Evolutionary conservation across 2,797 vertebrate genomes (phyloP), one percentile per base, ranked within the genome.

Genomic region (Luscinia megarhynchos): DNA sequence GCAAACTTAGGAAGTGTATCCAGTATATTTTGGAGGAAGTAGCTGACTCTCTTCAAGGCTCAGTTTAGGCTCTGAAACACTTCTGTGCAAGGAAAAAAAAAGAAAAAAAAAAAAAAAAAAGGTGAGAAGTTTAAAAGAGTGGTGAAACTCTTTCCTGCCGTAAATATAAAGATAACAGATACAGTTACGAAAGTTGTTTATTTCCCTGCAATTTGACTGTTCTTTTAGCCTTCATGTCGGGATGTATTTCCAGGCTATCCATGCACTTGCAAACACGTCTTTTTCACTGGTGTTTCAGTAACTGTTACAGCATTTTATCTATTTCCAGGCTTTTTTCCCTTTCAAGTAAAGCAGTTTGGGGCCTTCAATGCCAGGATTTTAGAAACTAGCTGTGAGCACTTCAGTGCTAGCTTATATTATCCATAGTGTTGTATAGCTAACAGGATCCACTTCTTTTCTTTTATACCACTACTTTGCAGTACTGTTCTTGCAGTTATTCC

Each of bases 331-430:
- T 85, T 91, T 85, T 93, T 94, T 88, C 53, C 66, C 76, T 97
- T 97, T 96, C 74, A 96, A 92, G 95, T 90, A 67, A 95, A 94
- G 81, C 89, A 88, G 89, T 93, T 91, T 94, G 81, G 51, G 58
- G 84, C 70, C 79, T 84, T 91, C 62, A 78, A 61, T 88, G 48
- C 90, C 61, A 80, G 82, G 70, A 80, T 96, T 95, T 94, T 94
- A 93, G 95, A 94, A 93, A 94, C 90, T 96, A 79, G 74, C 94
- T 95, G 91, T 91, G 96, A 94, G 77, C 66, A 54, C 90, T 97
- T 96, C 84, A 82, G 85, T 90, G 46, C 58, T 72, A 77, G 89
- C 54, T 94, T 91, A 40, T 70, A 70, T 89, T 89, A 82, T 87
- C 81, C 24, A 23, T 72, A 93, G 85, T 68, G 92, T 95, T 95